A percentile compares a stretch with the other conserved stretches of the same genome.
These are phyloP conservation scores for Drosophila lacicola DNA, from an alignment of 2,888 invertebrate genomes.

Conservation along the genomic window DNA sequence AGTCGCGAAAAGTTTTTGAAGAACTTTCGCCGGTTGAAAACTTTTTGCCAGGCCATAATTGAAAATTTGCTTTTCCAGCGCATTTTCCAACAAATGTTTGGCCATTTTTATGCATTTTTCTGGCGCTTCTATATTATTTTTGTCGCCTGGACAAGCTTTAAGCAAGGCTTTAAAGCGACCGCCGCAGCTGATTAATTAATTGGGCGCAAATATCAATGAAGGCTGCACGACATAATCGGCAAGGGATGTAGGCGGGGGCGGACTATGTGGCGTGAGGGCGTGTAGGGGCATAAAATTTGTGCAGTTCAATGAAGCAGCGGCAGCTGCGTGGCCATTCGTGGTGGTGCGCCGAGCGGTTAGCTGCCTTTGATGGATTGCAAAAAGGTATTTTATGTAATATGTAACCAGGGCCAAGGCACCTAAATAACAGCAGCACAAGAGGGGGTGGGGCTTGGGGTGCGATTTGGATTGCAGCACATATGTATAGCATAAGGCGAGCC, in stretches of 20 bases:
- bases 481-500: constrained; percentile 20
- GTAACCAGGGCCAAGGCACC: constrained; percentile 31
- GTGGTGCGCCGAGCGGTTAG: constrained; percentile 10
- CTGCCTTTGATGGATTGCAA: constrained; percentile 80
- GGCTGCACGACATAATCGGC: not conserved
- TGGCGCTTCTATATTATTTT: not conserved
- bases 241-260: not conserved
- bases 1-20: constrained; percentile 72
- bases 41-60: constrained; percentile 72
- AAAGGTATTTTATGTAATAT: constrained; percentile 79
- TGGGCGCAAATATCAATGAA: constrained; percentile 65
- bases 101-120: constrained; percentile 7
- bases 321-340: not conserved
- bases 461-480: constrained; percentile 32
- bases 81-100: constrained; percentile 37
- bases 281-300: constrained; percentile 10
- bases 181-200: constrained; percentile 75
- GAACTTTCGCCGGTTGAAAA: constrained; percentile 74
- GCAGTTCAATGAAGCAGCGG: constrained; percentile 47
- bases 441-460: not conserved
- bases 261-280: not conserved
- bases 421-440: constrained; percentile 3
- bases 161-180: constrained; percentile 15
- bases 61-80: constrained; percentile 68
- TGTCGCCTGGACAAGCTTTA: constrained; percentile 14